phyloP scores from a whole-genome alignment of 2,888 invertebrate genomes.

The Eudemis profundana region DNA sequence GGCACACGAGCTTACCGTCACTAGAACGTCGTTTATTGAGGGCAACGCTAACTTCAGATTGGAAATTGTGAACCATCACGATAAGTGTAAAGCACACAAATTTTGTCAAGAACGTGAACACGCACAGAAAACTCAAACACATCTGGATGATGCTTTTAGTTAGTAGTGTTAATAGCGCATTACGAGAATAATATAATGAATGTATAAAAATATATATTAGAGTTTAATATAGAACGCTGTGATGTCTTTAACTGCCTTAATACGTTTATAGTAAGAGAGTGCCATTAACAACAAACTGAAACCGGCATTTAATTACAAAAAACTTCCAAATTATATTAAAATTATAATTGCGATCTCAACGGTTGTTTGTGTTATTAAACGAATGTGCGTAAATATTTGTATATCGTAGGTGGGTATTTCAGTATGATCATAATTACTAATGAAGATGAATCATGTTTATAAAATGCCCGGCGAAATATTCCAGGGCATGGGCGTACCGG shows the following conservation, averaged over 20 bases:
- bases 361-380: constrained; percentile 8
- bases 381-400: neutral
- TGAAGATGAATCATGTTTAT: neutral
- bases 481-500: constrained; percentile 86
- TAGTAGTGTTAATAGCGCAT: constrained; percentile 1
- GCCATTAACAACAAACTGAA: constrained; percentile 20
- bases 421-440: neutral
- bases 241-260: constrained; percentile 17
- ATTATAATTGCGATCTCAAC: constrained; percentile 17
- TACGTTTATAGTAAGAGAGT: constrained; percentile 12
- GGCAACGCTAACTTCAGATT: constrained; percentile 91
- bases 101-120: constrained; percentile 85
- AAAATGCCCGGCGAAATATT: constrained; percentile 56
- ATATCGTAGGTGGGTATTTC: constrained; percentile 35
- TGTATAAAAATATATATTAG: constrained; percentile 12
- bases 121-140: constrained; percentile 46
- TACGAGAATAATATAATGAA: constrained; percentile 9
- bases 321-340: constrained; percentile 24
- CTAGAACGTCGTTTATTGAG: constrained; percentile 91
- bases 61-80: constrained; percentile 92
- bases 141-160: constrained; percentile 28
- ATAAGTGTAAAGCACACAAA: constrained; percentile 91
- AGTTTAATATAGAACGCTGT: constrained; percentile 22
- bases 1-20: constrained; percentile 88
- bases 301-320: constrained; percentile 26